Evolutionary conservation across 2,888 invertebrate species (phyloP), one percentile per base, ranked within the genome.

Genomic region (Emmelina monodactyla): DNA sequence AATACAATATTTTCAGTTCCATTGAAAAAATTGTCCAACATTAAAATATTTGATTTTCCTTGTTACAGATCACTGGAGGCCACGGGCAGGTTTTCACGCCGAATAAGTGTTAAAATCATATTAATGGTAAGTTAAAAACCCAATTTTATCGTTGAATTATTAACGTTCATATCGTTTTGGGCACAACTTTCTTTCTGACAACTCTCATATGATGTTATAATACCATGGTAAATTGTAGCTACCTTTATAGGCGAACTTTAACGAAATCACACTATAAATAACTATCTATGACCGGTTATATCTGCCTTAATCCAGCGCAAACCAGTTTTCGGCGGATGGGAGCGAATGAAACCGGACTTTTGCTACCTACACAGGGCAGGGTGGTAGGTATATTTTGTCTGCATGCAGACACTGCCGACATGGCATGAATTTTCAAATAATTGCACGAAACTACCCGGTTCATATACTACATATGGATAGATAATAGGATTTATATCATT

Each of bases 101-200:
- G 67, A 58, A 75, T 72, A 70, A 61, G 70, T 57, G 59, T 57
- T 47, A 71, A 76, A 78, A 73, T 63, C 64, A 71, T 58, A 71
- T 78, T 73, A 66, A 79, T 79, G 78, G 78, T 78, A 56, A 76
- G 75, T 37, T 34, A n/a, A n/a, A n/a, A n/a, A n/a, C n/a, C n/a
- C n/a, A n/a, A n/a, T 31, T 12, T 29, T 22, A 29, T 25, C n/a
- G n/a, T n/a, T n/a, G n/a, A n/a, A n/a, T n/a, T n/a, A n/a, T n/a
- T n/a, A n/a, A n/a, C n/a, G n/a, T n/a, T n/a, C n/a, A n/a, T n/a
- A n/a, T n/a, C n/a, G n/a, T n/a, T n/a, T n/a, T n/a, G n/a, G n/a
- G n/a, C n/a, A 56, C 57, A 60, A 59, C 57, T 58, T 60, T 61
- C 54, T n/a, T n/a, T n/a, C n/a, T n/a, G n/a, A n/a, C n/a, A n/a